Percentiles rank a stretch among this genome's conserved stretches.
Conservation (phyloP, 2,797 vertebrate genomes). For the Hippoglossus hippoglossus region DNA sequence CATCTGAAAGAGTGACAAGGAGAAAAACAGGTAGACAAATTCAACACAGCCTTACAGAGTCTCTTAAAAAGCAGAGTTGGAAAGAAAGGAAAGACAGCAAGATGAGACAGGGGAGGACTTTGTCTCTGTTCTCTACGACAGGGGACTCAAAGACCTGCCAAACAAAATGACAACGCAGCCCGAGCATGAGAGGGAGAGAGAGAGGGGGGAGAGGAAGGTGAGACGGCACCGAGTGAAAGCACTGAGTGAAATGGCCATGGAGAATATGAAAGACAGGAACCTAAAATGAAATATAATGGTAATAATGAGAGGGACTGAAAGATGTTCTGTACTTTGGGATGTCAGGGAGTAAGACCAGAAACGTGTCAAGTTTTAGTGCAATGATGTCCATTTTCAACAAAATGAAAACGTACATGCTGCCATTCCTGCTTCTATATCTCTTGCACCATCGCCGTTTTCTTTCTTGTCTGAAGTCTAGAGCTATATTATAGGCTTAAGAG, state of each 20-base stretch:
- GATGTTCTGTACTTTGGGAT: slow-evolving; percentile 29
- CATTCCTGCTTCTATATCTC: neutral
- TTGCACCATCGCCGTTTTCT: neutral
- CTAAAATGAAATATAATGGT: slow-evolving; percentile 32
- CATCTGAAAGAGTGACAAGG: slow-evolving; percentile 44
- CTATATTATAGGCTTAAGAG: neutral
- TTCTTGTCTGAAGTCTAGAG: neutral
- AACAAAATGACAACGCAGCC: slow-evolving; percentile 60
- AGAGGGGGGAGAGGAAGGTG: neutral
- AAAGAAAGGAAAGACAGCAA: slow-evolving; percentile 38
- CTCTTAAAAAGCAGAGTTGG: slow-evolving; percentile 40
- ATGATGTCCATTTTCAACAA: slow-evolving; percentile 44
- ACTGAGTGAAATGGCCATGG: slow-evolving; percentile 16
- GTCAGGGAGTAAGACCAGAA: slow-evolving; percentile 43
- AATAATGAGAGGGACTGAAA: slow-evolving; percentile 51
- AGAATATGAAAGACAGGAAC: slow-evolving; percentile 4
- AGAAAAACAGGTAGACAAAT: slow-evolving; percentile 54
- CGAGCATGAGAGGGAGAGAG: slow-evolving; percentile 27
- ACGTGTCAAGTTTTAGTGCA: slow-evolving; percentile 35
- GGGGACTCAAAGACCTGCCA: slow-evolving; percentile 69
- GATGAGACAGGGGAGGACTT: slow-evolving; percentile 45
- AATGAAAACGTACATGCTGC: slow-evolving; percentile 24
- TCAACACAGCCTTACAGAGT: slow-evolving; percentile 41
- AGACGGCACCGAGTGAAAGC: slow-evolving; percentile 23
- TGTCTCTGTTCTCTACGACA: slow-evolving; percentile 48